Percentiles rank a stretch among this genome's conserved stretches.
Evolutionary conservation across 2,888 invertebrate genomes (phyloP).

Genomic region (Corbicula japonica): DNA sequence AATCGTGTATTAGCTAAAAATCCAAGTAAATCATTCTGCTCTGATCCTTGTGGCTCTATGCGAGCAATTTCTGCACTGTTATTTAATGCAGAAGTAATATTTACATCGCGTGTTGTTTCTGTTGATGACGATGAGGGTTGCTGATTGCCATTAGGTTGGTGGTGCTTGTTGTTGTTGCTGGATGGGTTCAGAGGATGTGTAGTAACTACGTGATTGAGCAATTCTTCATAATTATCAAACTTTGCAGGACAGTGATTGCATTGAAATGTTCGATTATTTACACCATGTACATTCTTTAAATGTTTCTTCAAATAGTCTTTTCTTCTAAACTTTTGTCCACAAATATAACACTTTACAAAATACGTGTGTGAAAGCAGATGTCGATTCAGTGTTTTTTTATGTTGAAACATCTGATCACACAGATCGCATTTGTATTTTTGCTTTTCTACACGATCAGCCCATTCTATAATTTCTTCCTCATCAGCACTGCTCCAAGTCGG

Average conservation of each 20-base stretch:
- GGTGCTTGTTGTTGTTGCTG: no score
- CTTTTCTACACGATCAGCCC: conserved; percentile 8
- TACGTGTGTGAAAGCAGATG: conserved; percentile 12
- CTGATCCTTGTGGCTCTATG: conserved; percentile 22
- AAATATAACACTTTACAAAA: conserved; percentile 18
- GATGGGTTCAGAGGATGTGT: conserved; percentile 16
- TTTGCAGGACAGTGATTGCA: no score
- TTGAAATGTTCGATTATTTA: background rate
- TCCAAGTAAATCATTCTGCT: conserved; percentile 26
- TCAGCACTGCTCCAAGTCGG: conserved; percentile 9
- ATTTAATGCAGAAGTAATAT: background rate
- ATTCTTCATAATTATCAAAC: no score
- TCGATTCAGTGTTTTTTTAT: conserved; percentile 13
- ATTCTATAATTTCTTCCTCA: conserved; percentile 26
- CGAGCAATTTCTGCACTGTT: conserved; percentile 13
- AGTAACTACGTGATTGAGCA: no score
- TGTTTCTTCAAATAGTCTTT: conserved; percentile 4
- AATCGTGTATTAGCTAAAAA: conserved; percentile 21
- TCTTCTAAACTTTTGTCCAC: conserved; percentile 17
- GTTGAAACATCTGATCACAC: conserved; percentile 10
- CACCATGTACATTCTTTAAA: background rate
- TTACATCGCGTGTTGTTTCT: background rate
- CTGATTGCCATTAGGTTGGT: background rate
- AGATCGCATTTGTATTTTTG: conserved; percentile 1
- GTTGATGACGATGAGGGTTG: conserved; percentile 13